Evolutionary conservation across 2,113 vertebrate species (phyloP).

Genomic region (Vidua chalybeata): DNA sequence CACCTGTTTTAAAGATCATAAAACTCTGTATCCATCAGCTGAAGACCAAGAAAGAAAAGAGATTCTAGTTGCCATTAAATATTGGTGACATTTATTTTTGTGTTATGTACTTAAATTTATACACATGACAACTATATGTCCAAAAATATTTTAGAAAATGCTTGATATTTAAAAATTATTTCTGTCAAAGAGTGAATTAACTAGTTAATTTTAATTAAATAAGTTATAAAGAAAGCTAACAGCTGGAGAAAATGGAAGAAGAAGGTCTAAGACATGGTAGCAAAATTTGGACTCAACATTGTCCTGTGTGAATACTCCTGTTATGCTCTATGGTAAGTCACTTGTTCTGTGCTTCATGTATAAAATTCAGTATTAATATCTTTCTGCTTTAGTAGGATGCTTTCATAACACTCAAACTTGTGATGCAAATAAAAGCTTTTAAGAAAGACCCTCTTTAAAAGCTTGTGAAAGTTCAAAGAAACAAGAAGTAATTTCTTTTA

Average conservation of each 20-base stretch:
- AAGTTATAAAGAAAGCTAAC: neutral
- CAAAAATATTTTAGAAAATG: neutral
- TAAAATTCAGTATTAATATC: neutral
- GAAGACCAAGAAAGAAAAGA: neutral
- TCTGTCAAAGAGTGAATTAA: neutral
- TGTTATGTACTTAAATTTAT: neutral
- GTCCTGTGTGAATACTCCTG: neutral
- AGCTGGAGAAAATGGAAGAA: neutral
- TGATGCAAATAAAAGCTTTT: neutral
- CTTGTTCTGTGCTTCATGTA: neutral
- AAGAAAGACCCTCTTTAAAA: neutral
- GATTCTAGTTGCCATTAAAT: neutral
- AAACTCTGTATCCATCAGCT: neutral
- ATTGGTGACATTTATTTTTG: neutral
- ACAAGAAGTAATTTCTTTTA: neutral
- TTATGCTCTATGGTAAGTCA: neutral
- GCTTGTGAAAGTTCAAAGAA: neutral
- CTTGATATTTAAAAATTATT: neutral
- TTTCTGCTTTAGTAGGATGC: neutral
- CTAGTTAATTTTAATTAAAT: neutral
- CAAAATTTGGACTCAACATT: neutral
- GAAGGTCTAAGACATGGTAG: neutral
- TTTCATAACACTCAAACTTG: neutral
- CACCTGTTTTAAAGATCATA: neutral
- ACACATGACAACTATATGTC: neutral